Evolutionary conservation across 2,888 invertebrate species (phyloP).

Genomic region (Camponotus fellah): DNA sequence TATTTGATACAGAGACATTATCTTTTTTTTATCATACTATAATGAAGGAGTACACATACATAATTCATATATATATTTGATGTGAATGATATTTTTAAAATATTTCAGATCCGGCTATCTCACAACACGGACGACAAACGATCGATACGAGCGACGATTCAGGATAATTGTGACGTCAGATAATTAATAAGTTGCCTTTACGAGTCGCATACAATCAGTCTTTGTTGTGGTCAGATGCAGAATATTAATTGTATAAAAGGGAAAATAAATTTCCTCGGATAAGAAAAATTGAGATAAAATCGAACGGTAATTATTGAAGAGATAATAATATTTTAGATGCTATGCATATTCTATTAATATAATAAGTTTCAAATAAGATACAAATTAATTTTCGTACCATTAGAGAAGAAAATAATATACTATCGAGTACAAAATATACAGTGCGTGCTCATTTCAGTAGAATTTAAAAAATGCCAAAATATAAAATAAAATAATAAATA

Average conservation of each 20-base stretch:
- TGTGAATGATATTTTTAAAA: not conserved
- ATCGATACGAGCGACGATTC: conserved; percentile 43
- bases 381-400: not conserved
- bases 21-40: not conserved
- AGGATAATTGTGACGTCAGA: conserved; percentile 33
- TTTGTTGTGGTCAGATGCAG: conserved; percentile 27
- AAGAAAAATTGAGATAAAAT: conserved; percentile 29
- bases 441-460: not conserved
- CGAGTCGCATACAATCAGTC: conserved; percentile 24
- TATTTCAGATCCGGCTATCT: not conserved
- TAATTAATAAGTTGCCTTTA: conserved; percentile 46
- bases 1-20: not conserved
- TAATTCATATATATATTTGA: not conserved
- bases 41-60: too few species aligned
- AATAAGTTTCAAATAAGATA: not conserved
- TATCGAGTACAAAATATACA: not conserved
- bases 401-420: not conserved
- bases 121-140: not conserved
- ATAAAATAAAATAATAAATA: not conserved
- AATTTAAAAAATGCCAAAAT: not conserved
- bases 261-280: conserved; percentile 10
- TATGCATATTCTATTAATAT: not conserved
- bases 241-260: conserved; percentile 20
- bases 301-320: not conserved
- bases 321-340: not conserved